Percentiles rank a stretch among this genome's conserved stretches.
phyloP scores from a whole-genome alignment of 64 coral and sea anemone species.

The Platygyra sinensis region DNA sequence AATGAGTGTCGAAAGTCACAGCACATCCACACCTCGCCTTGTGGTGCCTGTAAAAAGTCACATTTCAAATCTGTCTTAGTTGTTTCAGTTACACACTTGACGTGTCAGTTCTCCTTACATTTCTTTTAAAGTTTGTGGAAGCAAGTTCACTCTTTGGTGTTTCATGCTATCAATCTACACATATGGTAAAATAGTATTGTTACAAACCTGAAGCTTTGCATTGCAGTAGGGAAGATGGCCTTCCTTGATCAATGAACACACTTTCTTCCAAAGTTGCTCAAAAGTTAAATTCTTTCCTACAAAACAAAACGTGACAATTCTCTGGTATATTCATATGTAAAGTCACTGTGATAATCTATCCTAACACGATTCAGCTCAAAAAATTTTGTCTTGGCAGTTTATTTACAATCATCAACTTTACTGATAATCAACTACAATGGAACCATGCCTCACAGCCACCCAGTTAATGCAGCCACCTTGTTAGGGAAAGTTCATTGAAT shows the following conservation, averaged over 20 bases:
- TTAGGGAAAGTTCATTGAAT: too few species aligned
- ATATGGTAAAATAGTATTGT: too few species aligned
- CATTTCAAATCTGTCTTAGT: neutral
- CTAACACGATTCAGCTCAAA: too few species aligned
- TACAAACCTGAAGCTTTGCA: conserved; percentile 51
- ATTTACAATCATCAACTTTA: too few species aligned
- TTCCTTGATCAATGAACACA: conserved; percentile 46
- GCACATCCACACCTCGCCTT: conserved; percentile 23
- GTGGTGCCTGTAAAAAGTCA: conserved; percentile 2
- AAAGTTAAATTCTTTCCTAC: conserved; percentile 37
- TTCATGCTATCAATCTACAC: too few species aligned
- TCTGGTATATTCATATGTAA: neutral
- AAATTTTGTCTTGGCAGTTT: too few species aligned
- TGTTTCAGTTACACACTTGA: neutral
- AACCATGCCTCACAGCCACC: too few species aligned
- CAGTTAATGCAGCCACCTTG: too few species aligned
- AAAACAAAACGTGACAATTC: neutral
- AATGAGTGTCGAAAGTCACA: conserved; percentile 45
- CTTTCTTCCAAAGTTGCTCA: conserved; percentile 56
- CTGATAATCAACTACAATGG: too few species aligned
- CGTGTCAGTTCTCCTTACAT: too few species aligned
- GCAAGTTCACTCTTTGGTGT: too few species aligned
- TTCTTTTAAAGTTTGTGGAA: neutral
- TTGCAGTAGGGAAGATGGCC: conserved; percentile 68
- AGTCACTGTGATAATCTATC: too few species aligned